A percentile compares a stretch with the other conserved stretches of the same genome.
phyloP scores from a whole-genome alignment of 2,113 vertebrate genomes.

The Pelvicachromis taeniatus region DNA sequence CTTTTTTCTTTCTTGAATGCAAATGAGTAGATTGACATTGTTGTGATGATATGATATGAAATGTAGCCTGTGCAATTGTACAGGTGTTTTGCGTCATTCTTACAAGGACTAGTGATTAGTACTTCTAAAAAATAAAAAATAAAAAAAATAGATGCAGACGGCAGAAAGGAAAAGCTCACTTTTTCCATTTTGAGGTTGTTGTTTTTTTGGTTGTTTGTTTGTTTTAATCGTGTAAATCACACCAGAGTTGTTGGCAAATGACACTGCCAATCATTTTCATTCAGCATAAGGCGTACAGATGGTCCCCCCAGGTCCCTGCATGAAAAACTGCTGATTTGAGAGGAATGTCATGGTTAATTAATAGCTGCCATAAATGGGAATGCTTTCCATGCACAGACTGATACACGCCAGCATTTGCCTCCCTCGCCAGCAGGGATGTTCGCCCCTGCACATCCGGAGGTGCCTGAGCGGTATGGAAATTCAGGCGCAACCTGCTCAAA shows the following conservation, averaged over 20 bases:
- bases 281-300: conserved; percentile 66
- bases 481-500: conserved; percentile 57
- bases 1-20: background rate
- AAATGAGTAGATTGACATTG: background rate
- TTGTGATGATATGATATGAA: background rate
- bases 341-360: conserved; percentile 73
- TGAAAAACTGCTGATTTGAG: conserved; percentile 75
- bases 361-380: conserved; percentile 62
- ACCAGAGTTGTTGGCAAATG: conserved; percentile 42
- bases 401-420: conserved; percentile 55
- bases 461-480: conserved; percentile 40
- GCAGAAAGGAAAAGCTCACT: background rate
- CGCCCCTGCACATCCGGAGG: conserved; percentile 31
- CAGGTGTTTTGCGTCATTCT: background rate
- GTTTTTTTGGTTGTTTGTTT: background rate
- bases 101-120: background rate
- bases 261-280: conserved; percentile 67
- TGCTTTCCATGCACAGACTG: conserved; percentile 49
- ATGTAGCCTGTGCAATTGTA: background rate
- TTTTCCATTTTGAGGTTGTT: background rate
- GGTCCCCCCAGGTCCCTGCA: conserved; percentile 57
- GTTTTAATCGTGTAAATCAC: conserved; percentile 10
- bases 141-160: background rate
- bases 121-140: background rate
- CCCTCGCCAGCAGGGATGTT: conserved; percentile 47